These are phyloP conservation scores for Xiphias gladius DNA, from an alignment of 2,113 vertebrate species.

Conservation along the genomic window DNA sequence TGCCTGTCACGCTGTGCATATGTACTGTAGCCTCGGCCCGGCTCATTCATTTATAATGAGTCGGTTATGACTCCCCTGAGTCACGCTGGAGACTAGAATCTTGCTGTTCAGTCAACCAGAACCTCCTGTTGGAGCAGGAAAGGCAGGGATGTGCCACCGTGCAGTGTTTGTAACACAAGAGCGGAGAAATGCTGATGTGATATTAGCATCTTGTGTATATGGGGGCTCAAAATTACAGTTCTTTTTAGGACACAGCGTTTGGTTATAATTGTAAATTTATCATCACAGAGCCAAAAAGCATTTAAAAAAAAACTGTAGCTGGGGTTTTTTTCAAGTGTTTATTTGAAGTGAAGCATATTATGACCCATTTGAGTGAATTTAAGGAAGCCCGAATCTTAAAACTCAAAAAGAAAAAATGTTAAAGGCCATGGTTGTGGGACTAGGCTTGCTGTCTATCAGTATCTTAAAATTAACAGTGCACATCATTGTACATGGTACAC, in stretches of 20 bases:
- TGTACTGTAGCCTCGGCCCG: constrained; percentile 59
- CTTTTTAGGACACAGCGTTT: constrained; percentile 28
- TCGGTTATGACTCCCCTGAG: constrained; percentile 73
- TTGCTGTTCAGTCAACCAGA: constrained; percentile 72
- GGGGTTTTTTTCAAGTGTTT: constrained; percentile 22
- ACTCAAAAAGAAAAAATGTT: background rate
- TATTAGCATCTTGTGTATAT: constrained; percentile 21
- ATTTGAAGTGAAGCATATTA: constrained; percentile 11
- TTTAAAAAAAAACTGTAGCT: constrained; percentile 18
- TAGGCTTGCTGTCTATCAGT: background rate
- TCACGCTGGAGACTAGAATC: constrained; percentile 66
- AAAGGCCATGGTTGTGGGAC: background rate
- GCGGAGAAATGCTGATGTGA: constrained; percentile 17
- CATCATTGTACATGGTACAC: background rate
- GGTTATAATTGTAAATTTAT: constrained; percentile 42
- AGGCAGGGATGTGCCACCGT: constrained; percentile 47
- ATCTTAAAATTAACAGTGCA: background rate
- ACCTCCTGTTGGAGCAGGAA: constrained; percentile 64
- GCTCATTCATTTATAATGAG: constrained; percentile 80
- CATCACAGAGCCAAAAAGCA: constrained; percentile 16
- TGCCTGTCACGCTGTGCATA: constrained; percentile 64
- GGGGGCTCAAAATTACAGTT: constrained; percentile 4
- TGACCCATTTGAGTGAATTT: constrained; percentile 22
- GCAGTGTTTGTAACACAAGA: constrained; percentile 26
- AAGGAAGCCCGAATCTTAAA: background rate